Conservation (phyloP, 2,113 vertebrate species). For the Myotis brandtii region DNA sequence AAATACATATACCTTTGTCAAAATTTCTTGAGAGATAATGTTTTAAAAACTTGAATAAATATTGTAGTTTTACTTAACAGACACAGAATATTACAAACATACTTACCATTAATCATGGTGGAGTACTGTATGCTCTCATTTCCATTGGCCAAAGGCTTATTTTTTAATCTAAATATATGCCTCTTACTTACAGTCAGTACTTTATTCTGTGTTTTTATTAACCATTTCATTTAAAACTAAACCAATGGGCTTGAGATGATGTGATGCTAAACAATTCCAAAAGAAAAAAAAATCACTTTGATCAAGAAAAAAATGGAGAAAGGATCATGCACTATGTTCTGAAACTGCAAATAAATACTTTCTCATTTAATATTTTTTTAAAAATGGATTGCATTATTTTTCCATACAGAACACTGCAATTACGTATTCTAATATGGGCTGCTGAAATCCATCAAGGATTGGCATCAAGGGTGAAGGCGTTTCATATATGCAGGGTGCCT, state of each 20-base stretch:
- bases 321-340: conserved; percentile 78
- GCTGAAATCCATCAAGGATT: neutral
- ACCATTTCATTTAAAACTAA: conserved; percentile 65
- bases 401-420: conserved; percentile 82
- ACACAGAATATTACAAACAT: conserved; percentile 64
- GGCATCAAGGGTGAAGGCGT: neutral
- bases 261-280: conserved; percentile 49
- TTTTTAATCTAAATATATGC: conserved; percentile 75
- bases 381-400: conserved; percentile 66
- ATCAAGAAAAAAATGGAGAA: conserved; percentile 32
- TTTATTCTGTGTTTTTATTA: conserved; percentile 53
- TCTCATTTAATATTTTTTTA: conserved; percentile 51
- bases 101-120: conserved; percentile 83
- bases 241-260: conserved; percentile 61
- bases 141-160: conserved; percentile 76
- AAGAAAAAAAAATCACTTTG: conserved; percentile 73
- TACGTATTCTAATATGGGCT: neutral
- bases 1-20: conserved; percentile 14
- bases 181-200: conserved; percentile 44
- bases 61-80: conserved; percentile 24
- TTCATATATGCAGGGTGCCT: neutral
- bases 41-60: conserved; percentile 37
- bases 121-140: conserved; percentile 67
- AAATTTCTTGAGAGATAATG: conserved; percentile 52
- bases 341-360: conserved; percentile 53